Evolutionary conservation across 2,888 invertebrate species (phyloP), one percentile per base, ranked within the genome.

Genomic region (Pachymerium ferrugineum): DNA sequence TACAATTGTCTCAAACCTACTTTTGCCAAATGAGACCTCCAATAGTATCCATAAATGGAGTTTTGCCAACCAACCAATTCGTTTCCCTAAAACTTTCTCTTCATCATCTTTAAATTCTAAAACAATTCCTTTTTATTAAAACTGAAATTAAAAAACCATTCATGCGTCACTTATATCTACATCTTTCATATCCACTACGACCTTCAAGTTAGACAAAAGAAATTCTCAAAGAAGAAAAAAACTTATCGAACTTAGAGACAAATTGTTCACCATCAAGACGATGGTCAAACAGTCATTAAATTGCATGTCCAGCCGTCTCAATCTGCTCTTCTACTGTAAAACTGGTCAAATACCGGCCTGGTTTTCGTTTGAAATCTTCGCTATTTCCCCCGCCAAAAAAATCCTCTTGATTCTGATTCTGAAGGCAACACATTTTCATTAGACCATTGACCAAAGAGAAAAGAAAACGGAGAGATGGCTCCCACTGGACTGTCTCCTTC

Each of bases 21-120:
- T 54, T 54, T 54, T 54, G 54, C 54, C 54, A 54, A 54, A 54
- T 54, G 54, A 54, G 54, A 54, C 54, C 54, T 54, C 54, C 54
- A 54, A 54, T 54, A 54, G 54, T 54, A 54, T 54, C 54, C 54
- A 54, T 54, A 54, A 54, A 54, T 54, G 54, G 54, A 54, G 25
- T 22, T 12, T 25, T 54, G 54, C 54, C 54, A 54, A 54, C 54
- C 54, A 54, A 25, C 22, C 54, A 54, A 47, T 54, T 54, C 14
- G 22, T 28, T 54, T 54, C 22, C 10, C 5, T 25, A 47, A 54
- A 54, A 19, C 22, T 54, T 54, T 22, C 54, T 25, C n/a, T n/a
- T n/a, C n/a, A 22, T 54, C 54, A 25, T 12, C 25, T 54, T 54
- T 22, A 54, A 54, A 54, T 25, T 25, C 28, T 54, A n/a, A n/a